Percentiles rank a stretch among this genome's conserved stretches.
phyloP scores from a whole-genome alignment of 2,888 invertebrate genomes.

The Pimpla rufipes region DNA sequence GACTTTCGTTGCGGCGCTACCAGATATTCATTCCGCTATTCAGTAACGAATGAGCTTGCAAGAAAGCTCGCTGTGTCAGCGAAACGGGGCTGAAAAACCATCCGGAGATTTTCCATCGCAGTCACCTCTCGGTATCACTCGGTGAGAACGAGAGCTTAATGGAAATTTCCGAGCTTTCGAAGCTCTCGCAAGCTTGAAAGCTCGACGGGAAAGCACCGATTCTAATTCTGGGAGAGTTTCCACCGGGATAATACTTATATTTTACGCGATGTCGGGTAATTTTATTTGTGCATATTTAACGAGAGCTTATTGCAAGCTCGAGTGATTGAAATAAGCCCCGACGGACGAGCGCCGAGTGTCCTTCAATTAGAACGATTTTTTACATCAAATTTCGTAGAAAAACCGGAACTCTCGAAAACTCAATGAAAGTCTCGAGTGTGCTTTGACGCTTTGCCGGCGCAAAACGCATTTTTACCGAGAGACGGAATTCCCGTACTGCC shows the following conservation, averaged over 20 bases:
- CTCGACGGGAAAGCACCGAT: neutral
- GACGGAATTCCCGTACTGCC: no score
- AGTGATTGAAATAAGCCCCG: neutral
- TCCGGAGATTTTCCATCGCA: neutral
- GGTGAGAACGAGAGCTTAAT: neutral
- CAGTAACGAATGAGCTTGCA: neutral
- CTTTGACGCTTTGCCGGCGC: neutral
- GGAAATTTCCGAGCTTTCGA: neutral
- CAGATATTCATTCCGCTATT: no score
- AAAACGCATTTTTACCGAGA: neutral
- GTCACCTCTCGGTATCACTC: neutral
- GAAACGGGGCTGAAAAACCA: neutral
- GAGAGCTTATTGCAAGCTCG: neutral
- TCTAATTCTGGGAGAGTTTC: neutral
- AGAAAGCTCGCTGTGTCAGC: slow-evolving; percentile 15
- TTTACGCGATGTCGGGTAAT: neutral
- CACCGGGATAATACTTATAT: no score
- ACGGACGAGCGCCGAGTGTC: neutral
- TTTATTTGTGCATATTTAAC: neutral
- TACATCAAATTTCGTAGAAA: no score
- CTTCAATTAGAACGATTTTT: neutral
- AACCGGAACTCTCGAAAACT: neutral
- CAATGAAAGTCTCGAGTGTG: neutral
- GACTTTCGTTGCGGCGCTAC: no score
- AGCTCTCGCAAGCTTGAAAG: neutral